phyloP scores from a whole-genome alignment of 64 coral and sea anemone genomes.

The Actinia equina region DNA sequence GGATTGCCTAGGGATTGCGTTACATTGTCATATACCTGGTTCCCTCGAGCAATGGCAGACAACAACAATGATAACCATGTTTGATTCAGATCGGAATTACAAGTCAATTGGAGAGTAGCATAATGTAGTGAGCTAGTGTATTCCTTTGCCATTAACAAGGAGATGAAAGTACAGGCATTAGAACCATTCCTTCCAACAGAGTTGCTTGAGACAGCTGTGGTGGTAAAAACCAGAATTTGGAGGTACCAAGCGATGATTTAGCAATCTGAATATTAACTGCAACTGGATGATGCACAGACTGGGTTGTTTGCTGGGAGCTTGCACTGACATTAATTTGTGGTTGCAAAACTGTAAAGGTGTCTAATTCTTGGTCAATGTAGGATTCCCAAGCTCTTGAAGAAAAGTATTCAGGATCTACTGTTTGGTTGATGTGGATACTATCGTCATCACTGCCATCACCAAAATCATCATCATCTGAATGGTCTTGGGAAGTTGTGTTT shows the following conservation, averaged over 20 bases:
- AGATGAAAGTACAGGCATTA: slow-evolving; percentile 49
- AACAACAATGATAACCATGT: slow-evolving; percentile 15
- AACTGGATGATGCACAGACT: slow-evolving; percentile 12
- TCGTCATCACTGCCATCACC: background rate
- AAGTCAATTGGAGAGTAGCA: background rate
- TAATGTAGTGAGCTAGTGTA: slow-evolving; percentile 20
- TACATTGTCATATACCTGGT: slow-evolving; percentile 35
- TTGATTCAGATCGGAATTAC: slow-evolving; percentile 1
- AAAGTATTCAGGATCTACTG: slow-evolving; percentile 2
- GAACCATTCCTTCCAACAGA: slow-evolving; percentile 49
- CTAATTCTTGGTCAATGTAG: slow-evolving; percentile 9
- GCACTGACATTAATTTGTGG: background rate
- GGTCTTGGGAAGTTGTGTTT: too few relatives aligned
- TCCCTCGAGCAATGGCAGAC: slow-evolving; percentile 26
- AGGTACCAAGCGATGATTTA: slow-evolving; percentile 18
- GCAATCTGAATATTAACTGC: slow-evolving; percentile 35
- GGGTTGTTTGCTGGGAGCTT: background rate
- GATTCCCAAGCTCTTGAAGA: background rate
- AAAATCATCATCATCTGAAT: too few relatives aligned
- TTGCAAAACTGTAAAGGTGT: background rate
- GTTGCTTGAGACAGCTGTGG: slow-evolving; percentile 33
- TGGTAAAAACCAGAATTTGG: slow-evolving; percentile 30
- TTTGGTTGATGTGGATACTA: background rate
- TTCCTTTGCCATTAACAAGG: slow-evolving; percentile 34
- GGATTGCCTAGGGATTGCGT: slow-evolving; percentile 14